Conservation (phyloP, 2,113 vertebrate genomes). For the Dryoscopus gambensis region DNA sequence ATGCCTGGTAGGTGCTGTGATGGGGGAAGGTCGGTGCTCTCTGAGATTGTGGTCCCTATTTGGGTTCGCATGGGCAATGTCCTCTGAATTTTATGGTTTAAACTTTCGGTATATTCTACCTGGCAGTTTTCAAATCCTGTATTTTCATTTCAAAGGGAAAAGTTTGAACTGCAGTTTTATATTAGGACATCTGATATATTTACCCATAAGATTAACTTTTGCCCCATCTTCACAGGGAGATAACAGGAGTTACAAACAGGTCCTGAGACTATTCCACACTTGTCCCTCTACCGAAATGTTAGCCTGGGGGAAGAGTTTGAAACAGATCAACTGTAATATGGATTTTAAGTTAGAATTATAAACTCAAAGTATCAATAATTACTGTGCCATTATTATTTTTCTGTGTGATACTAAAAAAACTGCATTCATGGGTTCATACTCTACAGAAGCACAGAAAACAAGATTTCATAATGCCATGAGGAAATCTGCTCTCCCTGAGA, state of each 20-base stretch:
- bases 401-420: not conserved
- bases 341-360: not conserved
- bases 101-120: not conserved
- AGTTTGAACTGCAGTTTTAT: not conserved
- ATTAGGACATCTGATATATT: not conserved
- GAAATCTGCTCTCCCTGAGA: not conserved
- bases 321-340: not conserved
- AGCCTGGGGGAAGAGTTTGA: not conserved
- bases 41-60: accelerated
- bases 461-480: not conserved
- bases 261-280: not conserved
- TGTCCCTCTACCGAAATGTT: not conserved
- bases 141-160: not conserved
- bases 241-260: not conserved
- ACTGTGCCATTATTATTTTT: not conserved
- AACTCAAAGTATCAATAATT: not conserved
- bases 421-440: not conserved
- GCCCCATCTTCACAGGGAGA: not conserved
- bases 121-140: not conserved
- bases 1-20: constrained; percentile 81
- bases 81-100: not conserved
- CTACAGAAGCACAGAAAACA: not conserved
- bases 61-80: not conserved
- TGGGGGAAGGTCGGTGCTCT: not conserved
- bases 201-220: not conserved